Evolutionary conservation across 2,797 vertebrate genomes (phyloP), one percentile per base, ranked within the genome.

Genomic region (Smutsia temminckii): DNA sequence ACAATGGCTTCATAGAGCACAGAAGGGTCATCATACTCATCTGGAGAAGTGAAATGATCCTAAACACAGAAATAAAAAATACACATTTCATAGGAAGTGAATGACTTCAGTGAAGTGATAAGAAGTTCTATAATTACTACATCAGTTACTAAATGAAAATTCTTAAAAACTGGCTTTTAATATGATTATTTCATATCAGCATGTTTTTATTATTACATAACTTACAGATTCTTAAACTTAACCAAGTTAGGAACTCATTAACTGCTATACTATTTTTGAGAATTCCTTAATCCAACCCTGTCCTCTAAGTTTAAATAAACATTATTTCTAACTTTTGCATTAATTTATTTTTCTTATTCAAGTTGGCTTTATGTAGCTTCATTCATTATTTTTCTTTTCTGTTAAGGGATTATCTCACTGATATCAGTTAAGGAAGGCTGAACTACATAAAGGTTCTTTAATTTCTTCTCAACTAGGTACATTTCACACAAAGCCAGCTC

Each of bases 1-100:
- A 99, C 99, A 97, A 99, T 99, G 95, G 99, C 99, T 98, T 99
- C 99, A 34, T 99, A 99, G 89, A 99, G 99, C 79, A 99, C 99
- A 5, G 99, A 98, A 1, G 99, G 99, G 97, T 99, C 99, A 12
- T 99, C 99, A 3, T 99, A 99, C 92, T 99, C 99, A 86, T 99
- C 99, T 0, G 99, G 99, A 95, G 99, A 99, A 6, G 99, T 99
- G 98, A 99, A 99, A 98, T 99, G 99, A 98, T 99, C 99, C 99
- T 99, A 95, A 75, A 97, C 53, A 85, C 34, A 97, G 49, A 87
- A 96, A 96, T 1, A 93, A n/a, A 94, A 8, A 53, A 32, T 5
- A 61, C 4, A 29, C 12, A 66, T 27, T 90, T 13, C 91, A 95
- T 94, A 78, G 32, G 42, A 94, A 71, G 42, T 93, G 34, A 91